A percentile compares a stretch with the other conserved stretches of the same genome.
Evolutionary conservation across 2,797 vertebrate species (phyloP).

Genomic region (Gymnoscopelus braueri): DNA sequence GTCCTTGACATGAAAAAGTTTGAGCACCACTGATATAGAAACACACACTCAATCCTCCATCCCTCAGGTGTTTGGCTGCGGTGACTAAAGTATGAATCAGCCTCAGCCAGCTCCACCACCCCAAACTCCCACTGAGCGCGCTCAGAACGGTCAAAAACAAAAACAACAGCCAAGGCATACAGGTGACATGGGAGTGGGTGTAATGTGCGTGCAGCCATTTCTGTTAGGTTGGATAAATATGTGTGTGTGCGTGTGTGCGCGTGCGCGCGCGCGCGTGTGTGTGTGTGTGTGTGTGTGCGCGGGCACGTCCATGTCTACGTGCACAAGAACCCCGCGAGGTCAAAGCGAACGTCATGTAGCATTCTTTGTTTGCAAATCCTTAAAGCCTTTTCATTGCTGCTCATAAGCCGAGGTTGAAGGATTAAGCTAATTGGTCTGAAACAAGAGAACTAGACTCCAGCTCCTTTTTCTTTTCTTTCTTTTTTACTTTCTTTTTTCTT

Average conservation of each 20-base stretch:
- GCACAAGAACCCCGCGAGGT: constrained; percentile 46
- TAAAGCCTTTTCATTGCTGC: constrained; percentile 71
- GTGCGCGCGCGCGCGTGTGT: constrained; percentile 6
- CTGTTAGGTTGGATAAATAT: background rate
- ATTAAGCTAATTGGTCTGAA: constrained; percentile 76
- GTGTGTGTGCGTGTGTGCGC: constrained; percentile 11
- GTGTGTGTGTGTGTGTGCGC: constrained; percentile 13
- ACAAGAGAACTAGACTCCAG: constrained; percentile 51
- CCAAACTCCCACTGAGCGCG: constrained; percentile 48
- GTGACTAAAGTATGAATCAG: constrained; percentile 64
- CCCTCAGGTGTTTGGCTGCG: constrained; percentile 62
- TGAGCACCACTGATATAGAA: too few species aligned
- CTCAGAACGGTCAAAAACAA: constrained; percentile 34
- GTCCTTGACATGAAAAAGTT: too few species aligned
- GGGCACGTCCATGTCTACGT: background rate
- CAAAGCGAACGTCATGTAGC: constrained; percentile 55
- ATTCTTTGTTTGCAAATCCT: constrained; percentile 75
- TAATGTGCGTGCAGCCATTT: background rate
- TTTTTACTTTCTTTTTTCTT: background rate
- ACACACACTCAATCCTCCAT: constrained; percentile 21
- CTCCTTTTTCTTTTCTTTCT: too few species aligned
- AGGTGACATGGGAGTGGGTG: constrained; percentile 52
- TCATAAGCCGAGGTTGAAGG: constrained; percentile 68
- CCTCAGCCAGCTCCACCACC: constrained; percentile 47
- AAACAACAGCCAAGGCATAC: constrained; percentile 20